Evolutionary conservation across 2,888 invertebrate genomes (phyloP), one percentile per base, ranked within the genome.

Genomic region (Alsophila aescularia): DNA sequence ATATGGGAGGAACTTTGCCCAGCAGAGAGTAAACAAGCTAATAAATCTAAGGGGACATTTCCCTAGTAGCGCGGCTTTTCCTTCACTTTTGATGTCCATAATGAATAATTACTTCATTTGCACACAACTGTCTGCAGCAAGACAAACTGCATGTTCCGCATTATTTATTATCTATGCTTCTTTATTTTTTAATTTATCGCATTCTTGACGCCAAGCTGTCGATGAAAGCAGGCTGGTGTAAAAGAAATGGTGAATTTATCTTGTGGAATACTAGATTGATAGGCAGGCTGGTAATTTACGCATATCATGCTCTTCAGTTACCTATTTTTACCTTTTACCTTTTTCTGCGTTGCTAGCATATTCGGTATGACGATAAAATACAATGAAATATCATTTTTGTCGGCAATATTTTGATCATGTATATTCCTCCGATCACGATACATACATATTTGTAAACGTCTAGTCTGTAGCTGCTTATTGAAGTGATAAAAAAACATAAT

Each of bases 41-140:
- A n/a, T n/a, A n/a, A n/a, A n/a, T n/a, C n/a, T n/a, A n/a, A n/a
- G n/a, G n/a, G n/a, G n/a, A n/a, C 8, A 6, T 24, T 24, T 24
- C 24, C 24, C 24, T 24, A 24, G 1, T 1, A 24, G 8, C 8
- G 7, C 8, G 24, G 3, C 8, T 24, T 7, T 24, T 24, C 24
- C 5, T 24, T 5, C 24, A 7, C 8, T 24, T 24, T 52, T 52
- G 52, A 52, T 27, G 40, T 58, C 52, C 47, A 49, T 64, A 68
- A 70, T 58, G 61, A 58, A 49, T 64, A 68, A 70, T 58, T 60
- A 58, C 16, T 58, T 47, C 42, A 65, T 70, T 67, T 67, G 64
- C 67, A 67, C 62, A 49, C 49, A 65, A 64, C 62, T 56, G 70
- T 68, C 62, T 58, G 60, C 51, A 34, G 37, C 45, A 62, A 70